These are phyloP conservation scores for Euleptes europaea DNA, from an alignment of 2,113 vertebrate genomes.

Conservation along the genomic window DNA sequence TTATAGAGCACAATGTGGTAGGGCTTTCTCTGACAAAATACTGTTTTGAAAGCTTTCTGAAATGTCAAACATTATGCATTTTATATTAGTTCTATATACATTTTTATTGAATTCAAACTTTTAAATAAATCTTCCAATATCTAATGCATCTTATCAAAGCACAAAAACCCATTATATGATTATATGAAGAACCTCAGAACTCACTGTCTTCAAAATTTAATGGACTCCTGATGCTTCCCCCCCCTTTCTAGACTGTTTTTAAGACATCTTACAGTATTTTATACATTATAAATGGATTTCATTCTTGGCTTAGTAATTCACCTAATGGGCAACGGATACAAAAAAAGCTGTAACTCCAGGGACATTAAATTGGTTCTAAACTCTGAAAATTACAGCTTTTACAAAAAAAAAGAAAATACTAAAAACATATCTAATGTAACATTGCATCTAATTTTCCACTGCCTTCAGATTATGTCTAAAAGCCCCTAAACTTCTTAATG, in stretches of 20 bases:
- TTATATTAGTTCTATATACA: constrained; percentile 67
- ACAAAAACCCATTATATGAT: constrained; percentile 73
- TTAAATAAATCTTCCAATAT: constrained; percentile 76
- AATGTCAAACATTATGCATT: constrained; percentile 71
- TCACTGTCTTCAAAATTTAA: constrained; percentile 76
- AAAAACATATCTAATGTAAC: constrained; percentile 83
- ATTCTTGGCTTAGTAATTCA: constrained; percentile 83
- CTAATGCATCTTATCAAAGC: constrained; percentile 77
- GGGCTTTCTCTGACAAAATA: constrained; percentile 44
- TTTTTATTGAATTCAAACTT: constrained; percentile 78
- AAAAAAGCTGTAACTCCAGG: constrained; percentile 79
- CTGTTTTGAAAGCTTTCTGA: constrained; percentile 67
- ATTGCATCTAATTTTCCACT: constrained; percentile 81
- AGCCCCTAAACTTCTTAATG: constrained; percentile 82
- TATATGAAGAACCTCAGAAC: constrained; percentile 76
- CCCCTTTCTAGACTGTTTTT: constrained; percentile 72
- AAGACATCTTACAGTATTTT: constrained; percentile 81
- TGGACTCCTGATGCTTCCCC: constrained; percentile 74
- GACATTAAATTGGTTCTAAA: constrained; percentile 86
- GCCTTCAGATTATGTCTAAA: constrained; percentile 77
- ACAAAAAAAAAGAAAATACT: constrained; percentile 85
- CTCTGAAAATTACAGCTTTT: constrained; percentile 85
- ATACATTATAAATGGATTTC: constrained; percentile 82
- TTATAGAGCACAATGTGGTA: constrained; percentile 31
- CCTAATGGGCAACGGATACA: constrained; percentile 84